Percentiles rank a stretch among this genome's conserved stretches.
Conservation (phyloP, 2,797 vertebrate genomes). For the Toxotes lorentzi region DNA sequence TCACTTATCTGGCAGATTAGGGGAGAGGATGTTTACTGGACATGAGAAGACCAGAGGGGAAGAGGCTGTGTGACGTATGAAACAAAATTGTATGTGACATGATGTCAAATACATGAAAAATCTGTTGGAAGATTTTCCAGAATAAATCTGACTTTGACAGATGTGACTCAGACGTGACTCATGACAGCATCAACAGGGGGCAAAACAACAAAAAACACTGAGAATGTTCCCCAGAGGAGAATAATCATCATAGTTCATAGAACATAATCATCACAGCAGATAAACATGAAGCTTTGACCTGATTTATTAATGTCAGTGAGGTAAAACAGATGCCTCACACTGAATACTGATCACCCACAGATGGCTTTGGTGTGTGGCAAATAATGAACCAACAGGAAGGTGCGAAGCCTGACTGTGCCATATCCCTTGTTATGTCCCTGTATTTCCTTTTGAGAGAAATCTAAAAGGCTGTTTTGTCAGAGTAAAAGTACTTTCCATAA, state of each 20-base stretch:
- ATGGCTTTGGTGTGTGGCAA: neutral
- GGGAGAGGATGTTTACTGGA: neutral
- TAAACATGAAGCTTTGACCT: slow-evolving; percentile 5
- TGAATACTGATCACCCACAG: neutral
- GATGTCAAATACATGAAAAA: neutral
- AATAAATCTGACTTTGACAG: neutral
- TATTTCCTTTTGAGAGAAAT: neutral
- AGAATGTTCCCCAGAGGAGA: neutral
- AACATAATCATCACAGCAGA: neutral
- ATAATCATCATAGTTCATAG: too few relatives aligned
- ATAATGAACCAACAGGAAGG: slow-evolving; percentile 1
- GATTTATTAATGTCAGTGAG: neutral
- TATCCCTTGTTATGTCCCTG: neutral
- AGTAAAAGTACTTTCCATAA: too few relatives aligned
- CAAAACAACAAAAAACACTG: neutral
- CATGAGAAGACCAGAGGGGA: neutral
- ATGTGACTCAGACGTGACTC: neutral
- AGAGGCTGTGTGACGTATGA: neutral
- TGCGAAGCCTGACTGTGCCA: neutral
- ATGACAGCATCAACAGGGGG: neutral
- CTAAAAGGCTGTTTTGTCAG: neutral
- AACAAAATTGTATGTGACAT: neutral
- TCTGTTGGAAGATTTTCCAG: neutral
- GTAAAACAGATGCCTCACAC: neutral
- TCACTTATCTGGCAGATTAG: neutral